Evolutionary conservation across 2,888 invertebrate species (phyloP).

Genomic region (Luffia ferchaultella): DNA sequence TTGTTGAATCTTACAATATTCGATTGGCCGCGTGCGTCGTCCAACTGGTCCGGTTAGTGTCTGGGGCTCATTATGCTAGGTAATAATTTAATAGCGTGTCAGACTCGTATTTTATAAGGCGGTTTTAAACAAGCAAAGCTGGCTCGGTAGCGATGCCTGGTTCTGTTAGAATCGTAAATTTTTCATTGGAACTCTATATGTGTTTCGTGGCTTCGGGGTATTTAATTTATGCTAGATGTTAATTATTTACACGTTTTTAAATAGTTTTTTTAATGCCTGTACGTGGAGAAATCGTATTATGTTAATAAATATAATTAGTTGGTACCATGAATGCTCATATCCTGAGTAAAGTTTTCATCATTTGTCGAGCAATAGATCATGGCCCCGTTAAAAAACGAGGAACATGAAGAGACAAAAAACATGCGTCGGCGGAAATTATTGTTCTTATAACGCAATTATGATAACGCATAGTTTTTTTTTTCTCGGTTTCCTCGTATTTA

Average conservation of each 20-base stretch:
- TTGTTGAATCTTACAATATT: constrained; percentile 12
- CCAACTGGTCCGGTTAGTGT: constrained; percentile 7
- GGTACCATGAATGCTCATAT: background rate
- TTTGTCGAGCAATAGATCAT: no score
- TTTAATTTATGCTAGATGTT: no score
- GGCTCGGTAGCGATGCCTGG: constrained; percentile 8
- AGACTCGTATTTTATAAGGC: constrained; percentile 10
- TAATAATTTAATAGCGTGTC: constrained; percentile 15
- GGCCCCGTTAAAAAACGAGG: no score
- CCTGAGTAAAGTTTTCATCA: no score
- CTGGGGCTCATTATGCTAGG: constrained; percentile 12
- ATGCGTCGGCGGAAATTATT: no score
- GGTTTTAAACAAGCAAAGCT: constrained; percentile 10
- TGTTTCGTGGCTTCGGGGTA: no score
- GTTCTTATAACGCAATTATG: no score
- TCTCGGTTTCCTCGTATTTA: no score
- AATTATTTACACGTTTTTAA: constrained; percentile 1
- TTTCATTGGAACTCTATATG: background rate
- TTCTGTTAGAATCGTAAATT: constrained; percentile 1
- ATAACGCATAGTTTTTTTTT: no score
- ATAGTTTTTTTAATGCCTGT: no score
- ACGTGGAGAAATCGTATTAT: background rate
- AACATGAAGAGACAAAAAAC: no score
- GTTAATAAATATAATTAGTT: background rate
- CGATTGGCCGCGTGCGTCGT: constrained; percentile 9